Evolutionary conservation across 2,113 vertebrate species (phyloP), one percentile per base, ranked within the genome.

Genomic region (Petroica traversi): DNA sequence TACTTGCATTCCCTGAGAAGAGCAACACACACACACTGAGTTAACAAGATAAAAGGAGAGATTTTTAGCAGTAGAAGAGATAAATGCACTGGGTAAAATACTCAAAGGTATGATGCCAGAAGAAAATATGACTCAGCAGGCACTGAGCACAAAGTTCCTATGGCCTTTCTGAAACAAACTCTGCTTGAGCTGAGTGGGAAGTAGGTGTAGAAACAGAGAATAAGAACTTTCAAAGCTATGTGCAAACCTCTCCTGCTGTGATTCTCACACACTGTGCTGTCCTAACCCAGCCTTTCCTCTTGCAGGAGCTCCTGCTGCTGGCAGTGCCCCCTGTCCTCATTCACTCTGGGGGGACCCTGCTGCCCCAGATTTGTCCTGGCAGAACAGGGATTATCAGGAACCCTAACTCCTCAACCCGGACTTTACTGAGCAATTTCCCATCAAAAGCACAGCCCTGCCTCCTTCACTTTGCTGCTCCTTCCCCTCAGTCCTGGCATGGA

Each of bases 31-130:
- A 62, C 46, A 90, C 66, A 77, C 63, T n/a, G 49, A 93, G 74
- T 48, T 94, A 95, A 93, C 51, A 82, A 95, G 87, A 91, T 69
- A 94, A 93, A 85, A 17, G 23, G 34, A 54, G 57, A 29, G 68
- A 25, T 6, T 34, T 92, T 83, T 83, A 92, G 67, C 83, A 62
- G 38, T 59, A 86, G 58, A 62, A 92, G 46, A 86, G 75, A 93
- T 55, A 92, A 96, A 94, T 76, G 63, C 67, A 93, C 16, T 52
- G 88, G 43, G 52, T 61, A 79, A 80, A 94, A 93, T 84, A 86
- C 92, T 93, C 92, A 71, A 28, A 92, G 82, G 92, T 41, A 80
- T 0, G 9, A 67, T 84, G n/a, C 54, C 63, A 24, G 78, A 80
- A 71, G 59, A 83, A 91, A 93, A 86, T 84, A 95, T 34, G 75